phyloP scores from a whole-genome alignment of 37 sponge, comb jelly and placozoan species.

The Aphrocallistes beatrix region DNA sequence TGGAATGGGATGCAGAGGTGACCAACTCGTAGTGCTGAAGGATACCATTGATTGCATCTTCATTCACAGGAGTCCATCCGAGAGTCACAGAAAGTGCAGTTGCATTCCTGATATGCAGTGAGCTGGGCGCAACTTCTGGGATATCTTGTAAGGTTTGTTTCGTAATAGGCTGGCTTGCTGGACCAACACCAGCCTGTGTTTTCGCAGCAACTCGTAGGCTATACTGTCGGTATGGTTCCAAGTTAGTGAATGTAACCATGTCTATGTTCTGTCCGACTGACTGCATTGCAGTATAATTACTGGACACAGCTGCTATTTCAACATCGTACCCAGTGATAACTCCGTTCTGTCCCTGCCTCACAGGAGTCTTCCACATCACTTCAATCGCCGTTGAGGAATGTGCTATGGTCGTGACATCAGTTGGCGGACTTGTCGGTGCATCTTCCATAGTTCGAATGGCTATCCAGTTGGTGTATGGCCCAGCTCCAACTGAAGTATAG shows the following conservation, averaged over 20 bases:
- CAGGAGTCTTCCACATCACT: not conserved
- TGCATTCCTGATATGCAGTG: not conserved
- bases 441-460: conserved; percentile 7
- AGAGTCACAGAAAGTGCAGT: not conserved
- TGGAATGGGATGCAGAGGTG: not conserved
- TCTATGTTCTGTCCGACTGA: not conserved
- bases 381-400: not conserved
- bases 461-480: conserved; percentile 5
- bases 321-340: not conserved
- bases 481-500: not conserved
- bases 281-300: not conserved
- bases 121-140: not conserved
- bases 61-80: not conserved
- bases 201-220: not conserved
- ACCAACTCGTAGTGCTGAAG: not conserved
- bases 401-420: conserved; percentile 1
- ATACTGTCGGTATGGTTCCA: not conserved
- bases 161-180: not conserved
- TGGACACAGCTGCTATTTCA: not conserved
- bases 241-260: not conserved
- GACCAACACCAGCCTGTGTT: conserved; percentile 11
- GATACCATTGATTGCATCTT: not conserved
- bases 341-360: conserved; percentile 1
- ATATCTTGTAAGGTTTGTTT: not conserved
- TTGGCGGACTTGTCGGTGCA: not conserved